These are phyloP conservation scores for Ptilonorhynchus violaceus DNA, from an alignment of 2,113 vertebrate genomes.

Conservation along the genomic window DNA sequence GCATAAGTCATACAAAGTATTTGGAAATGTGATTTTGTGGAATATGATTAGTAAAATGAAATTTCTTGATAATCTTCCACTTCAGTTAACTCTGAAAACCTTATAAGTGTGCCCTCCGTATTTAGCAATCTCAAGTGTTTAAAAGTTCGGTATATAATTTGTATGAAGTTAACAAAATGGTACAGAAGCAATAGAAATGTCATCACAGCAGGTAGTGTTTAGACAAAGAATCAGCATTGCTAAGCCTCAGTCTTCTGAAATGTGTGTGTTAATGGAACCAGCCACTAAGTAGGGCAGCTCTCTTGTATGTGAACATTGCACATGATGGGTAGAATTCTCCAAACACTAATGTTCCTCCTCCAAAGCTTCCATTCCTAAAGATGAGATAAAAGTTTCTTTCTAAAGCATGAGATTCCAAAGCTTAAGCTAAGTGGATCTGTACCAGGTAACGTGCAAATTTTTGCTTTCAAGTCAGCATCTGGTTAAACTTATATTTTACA, in stretches of 20 bases:
- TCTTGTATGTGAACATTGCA: fast-evolving
- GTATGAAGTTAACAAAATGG: not conserved
- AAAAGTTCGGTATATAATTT: not conserved
- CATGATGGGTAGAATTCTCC: not conserved
- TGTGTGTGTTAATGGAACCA: not conserved
- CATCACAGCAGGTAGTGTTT: not conserved
- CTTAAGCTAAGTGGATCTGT: not conserved
- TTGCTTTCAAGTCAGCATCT: not conserved
- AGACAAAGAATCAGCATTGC: not conserved
- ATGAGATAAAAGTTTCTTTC: not conserved
- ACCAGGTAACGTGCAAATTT: not conserved
- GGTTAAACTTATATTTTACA: not conserved
- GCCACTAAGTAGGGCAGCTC: not conserved
- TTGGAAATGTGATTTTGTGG: not conserved
- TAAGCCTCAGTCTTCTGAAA: not conserved
- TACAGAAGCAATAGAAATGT: not conserved
- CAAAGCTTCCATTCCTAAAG: not conserved
- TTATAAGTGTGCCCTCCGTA: not conserved
- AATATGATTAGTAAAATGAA: not conserved
- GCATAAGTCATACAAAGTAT: not conserved
- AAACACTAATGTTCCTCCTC: not conserved
- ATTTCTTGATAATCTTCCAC: not conserved
- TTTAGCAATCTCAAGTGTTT: not conserved
- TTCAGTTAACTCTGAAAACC: not conserved
- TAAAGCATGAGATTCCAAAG: not conserved